Percentiles rank a stretch among this genome's conserved stretches.
These are phyloP conservation scores for Nibea coibor DNA, from an alignment of 2,113 vertebrate species.

Conservation along the genomic window DNA sequence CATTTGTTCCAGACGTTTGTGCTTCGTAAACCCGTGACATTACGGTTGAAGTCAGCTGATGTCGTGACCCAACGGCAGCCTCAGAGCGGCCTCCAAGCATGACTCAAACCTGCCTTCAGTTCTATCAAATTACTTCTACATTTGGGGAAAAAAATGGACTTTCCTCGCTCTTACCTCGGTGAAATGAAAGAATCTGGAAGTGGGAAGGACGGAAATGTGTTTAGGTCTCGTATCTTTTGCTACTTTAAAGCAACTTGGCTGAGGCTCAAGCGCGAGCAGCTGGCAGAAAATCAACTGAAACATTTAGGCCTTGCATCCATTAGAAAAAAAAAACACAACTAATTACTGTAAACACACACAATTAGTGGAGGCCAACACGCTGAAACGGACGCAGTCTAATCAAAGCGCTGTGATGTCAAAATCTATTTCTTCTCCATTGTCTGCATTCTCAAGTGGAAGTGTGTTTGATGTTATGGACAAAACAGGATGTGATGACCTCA, in stretches of 20 bases:
- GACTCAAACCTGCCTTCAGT: background rate
- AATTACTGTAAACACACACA: slow-evolving; percentile 54
- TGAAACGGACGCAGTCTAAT: slow-evolving; percentile 52
- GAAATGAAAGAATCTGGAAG: slow-evolving; percentile 3
- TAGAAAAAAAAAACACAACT: slow-evolving; percentile 37
- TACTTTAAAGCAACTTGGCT: slow-evolving; percentile 25
- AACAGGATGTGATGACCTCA: slow-evolving; percentile 80
- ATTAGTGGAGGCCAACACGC: slow-evolving; percentile 15
- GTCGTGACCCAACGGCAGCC: slow-evolving; percentile 7
- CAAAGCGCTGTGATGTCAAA: slow-evolving; percentile 71
- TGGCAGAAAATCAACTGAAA: slow-evolving; percentile 48
- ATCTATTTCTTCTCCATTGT: slow-evolving; percentile 79
- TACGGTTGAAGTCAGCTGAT: slow-evolving; percentile 56
- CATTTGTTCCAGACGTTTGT: slow-evolving; percentile 55
- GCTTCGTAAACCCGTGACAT: slow-evolving; percentile 54
- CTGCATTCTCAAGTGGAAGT: slow-evolving; percentile 54
- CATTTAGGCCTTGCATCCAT: slow-evolving; percentile 24
- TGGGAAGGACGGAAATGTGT: background rate
- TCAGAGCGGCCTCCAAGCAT: background rate
- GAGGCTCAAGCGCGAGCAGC: background rate
- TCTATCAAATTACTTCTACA: background rate
- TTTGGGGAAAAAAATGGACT: background rate
- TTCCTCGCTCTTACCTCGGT: background rate
- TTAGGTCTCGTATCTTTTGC: background rate
- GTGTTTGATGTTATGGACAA: slow-evolving; percentile 74